These are phyloP conservation scores for Coptodon bakossiorum DNA, from an alignment of 2,113 vertebrate species.

Conservation along the genomic window DNA sequence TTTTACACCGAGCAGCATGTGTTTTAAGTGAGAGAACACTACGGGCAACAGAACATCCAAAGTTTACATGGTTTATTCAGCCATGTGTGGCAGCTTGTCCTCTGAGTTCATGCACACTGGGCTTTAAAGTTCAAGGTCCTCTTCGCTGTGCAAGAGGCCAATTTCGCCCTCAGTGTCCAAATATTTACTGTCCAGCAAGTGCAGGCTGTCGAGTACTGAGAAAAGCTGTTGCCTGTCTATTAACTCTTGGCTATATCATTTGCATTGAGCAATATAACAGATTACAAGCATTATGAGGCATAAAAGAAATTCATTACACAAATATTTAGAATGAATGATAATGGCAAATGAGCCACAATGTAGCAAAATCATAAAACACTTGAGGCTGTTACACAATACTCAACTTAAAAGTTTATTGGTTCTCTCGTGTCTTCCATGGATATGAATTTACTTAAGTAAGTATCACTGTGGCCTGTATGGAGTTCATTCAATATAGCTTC, in stretches of 20 bases:
- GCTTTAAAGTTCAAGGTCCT: constrained; percentile 49
- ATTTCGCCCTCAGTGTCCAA: constrained; percentile 51
- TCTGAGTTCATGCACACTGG: neutral
- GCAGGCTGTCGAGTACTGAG: constrained; percentile 36
- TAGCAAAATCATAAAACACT: neutral
- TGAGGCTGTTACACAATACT: neutral
- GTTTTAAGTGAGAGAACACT: neutral
- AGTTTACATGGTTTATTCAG: constrained; percentile 9
- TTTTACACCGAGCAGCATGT: neutral
- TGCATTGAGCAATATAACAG: constrained; percentile 5
- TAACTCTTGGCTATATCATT: neutral
- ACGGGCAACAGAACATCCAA: neutral
- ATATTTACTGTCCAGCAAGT: constrained; percentile 67
- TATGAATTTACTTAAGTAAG: neutral
- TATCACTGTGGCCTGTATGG: neutral
- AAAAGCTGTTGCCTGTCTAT: constrained; percentile 36
- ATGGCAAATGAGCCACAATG: neutral
- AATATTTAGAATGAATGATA: constrained; percentile 2
- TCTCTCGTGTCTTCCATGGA: neutral
- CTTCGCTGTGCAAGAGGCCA: constrained; percentile 33
- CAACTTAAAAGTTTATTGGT: neutral
- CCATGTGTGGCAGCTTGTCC: neutral
- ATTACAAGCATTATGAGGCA: neutral
- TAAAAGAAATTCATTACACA: neutral
- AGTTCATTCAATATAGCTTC: neutral